Conservation (phyloP, 2,113 vertebrate genomes). For the Pycnonotus jocosus region DNA sequence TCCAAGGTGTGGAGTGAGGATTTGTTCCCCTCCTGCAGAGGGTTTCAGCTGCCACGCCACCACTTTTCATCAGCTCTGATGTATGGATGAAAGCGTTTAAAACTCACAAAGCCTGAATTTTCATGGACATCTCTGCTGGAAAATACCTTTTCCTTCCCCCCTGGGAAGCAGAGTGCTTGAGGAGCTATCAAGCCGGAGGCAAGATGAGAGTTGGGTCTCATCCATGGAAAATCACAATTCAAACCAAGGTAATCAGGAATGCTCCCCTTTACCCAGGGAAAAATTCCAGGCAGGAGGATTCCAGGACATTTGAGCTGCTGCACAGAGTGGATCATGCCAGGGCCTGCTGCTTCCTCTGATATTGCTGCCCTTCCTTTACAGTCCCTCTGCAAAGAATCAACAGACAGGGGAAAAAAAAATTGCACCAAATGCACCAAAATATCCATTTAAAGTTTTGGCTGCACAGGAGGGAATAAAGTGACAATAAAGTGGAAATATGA, state of each 20-base stretch:
- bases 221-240: background rate
- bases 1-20: background rate
- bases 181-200: background rate
- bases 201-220: background rate
- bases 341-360: background rate
- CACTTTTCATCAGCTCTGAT: background rate
- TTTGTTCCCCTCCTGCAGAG: background rate
- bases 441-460: background rate
- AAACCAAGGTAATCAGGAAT: background rate
- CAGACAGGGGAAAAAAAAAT: background rate
- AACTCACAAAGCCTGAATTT: background rate
- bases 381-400: background rate
- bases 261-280: background rate
- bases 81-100: background rate
- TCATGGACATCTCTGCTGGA: background rate
- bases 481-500: background rate
- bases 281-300: background rate
- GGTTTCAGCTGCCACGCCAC: background rate
- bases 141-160: background rate
- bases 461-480: background rate
- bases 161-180: background rate
- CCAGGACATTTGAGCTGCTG: background rate
- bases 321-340: background rate
- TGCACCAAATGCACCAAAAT: background rate
- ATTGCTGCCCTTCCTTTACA: background rate